Conservation (phyloP, 2,113 vertebrate genomes). For the Syrmaticus mikado region DNA sequence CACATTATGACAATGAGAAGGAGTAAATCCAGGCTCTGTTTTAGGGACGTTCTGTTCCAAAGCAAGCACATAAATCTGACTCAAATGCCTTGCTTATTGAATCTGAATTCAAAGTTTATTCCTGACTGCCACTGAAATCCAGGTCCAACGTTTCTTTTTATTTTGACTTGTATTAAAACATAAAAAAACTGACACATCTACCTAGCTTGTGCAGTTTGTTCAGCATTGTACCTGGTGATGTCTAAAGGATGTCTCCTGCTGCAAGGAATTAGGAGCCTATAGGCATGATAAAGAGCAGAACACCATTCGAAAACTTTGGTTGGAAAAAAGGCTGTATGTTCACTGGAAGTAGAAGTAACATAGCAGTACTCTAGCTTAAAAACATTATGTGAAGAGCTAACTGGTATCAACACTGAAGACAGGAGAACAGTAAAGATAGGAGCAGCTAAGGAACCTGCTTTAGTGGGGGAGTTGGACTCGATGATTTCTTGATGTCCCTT, state of each 20-base stretch:
- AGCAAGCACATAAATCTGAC: constrained; percentile 1
- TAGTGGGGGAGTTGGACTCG: no score
- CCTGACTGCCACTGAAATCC: not conserved
- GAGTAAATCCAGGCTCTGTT: constrained; percentile 33
- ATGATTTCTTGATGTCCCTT: no score
- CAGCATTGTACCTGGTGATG: not conserved
- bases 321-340: not conserved
- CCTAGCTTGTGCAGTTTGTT: not conserved
- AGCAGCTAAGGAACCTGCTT: no score
- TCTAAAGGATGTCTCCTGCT: not conserved
- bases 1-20: constrained; percentile 18
- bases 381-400: not conserved
- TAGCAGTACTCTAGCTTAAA: not conserved
- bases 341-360: not conserved
- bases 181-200: constrained; percentile 23
- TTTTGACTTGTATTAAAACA: not conserved
- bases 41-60: constrained; percentile 18
- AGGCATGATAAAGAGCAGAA: not conserved
- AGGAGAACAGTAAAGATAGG: not conserved
- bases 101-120: not conserved
- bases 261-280: not conserved
- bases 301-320: rapidly evolving
- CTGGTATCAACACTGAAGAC: not conserved
- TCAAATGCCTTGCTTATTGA: not conserved
- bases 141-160: constrained; percentile 33